Evolutionary conservation across 2,888 invertebrate genomes (phyloP).

Genomic region (Andricus curvator): DNA sequence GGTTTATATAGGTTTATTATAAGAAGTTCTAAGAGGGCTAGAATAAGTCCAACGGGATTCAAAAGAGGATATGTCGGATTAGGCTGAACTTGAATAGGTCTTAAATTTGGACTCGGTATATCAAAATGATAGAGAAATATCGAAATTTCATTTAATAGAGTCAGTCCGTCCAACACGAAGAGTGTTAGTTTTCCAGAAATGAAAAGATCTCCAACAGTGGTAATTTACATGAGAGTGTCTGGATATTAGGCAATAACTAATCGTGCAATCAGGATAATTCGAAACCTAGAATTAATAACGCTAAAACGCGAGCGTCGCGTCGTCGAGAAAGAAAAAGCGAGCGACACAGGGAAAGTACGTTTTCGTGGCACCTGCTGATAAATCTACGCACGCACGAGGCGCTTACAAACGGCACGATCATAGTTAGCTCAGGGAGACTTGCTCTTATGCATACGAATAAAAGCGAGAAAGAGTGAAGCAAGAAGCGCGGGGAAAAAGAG

Average conservation of each 20-base stretch:
- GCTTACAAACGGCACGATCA: slow-evolving; percentile 38
- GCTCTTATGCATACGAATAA: slow-evolving; percentile 33
- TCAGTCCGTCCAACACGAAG: no score
- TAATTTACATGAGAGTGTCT: neutral
- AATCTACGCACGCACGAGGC: slow-evolving; percentile 53
- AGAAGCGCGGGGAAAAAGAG: slow-evolving; percentile 53
- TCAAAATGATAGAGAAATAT: neutral
- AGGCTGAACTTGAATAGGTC: no score
- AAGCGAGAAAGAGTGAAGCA: slow-evolving; percentile 33
- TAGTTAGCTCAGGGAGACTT: slow-evolving; percentile 38
- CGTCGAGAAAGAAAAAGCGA: neutral
- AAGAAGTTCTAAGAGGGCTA: no score
- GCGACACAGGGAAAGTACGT: slow-evolving; percentile 43
- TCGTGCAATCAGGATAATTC: slow-evolving; percentile 11
- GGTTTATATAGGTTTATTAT: no score
- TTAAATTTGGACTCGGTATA: no score
- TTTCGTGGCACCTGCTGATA: slow-evolving; percentile 52
- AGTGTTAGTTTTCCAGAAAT: no score
- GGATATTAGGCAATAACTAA: neutral
- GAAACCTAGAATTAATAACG: slow-evolving; percentile 25
- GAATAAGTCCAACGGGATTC: no score
- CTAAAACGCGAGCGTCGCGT: slow-evolving; percentile 4
- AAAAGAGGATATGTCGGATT: no score
- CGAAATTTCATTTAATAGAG: neutral
- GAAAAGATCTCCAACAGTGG: neutral